These are phyloP conservation scores for Netelia melanura DNA, from an alignment of 2,888 invertebrate genomes.

Conservation along the genomic window DNA sequence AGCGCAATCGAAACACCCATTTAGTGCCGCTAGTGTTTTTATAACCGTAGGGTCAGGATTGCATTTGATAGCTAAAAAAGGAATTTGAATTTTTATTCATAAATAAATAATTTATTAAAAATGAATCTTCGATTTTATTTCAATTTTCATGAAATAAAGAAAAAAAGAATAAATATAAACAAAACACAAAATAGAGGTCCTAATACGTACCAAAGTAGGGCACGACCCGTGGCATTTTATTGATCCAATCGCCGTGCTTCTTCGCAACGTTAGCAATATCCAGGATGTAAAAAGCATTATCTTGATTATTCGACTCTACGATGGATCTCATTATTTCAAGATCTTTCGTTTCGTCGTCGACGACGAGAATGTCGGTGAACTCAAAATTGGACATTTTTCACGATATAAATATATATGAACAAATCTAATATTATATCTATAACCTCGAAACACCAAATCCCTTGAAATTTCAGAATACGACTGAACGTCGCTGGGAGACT, in stretches of 20 bases:
- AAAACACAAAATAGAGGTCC: conserved; percentile 73
- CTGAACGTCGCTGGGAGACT: background rate
- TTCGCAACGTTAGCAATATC: conserved; percentile 77
- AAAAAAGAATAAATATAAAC: conserved; percentile 1
- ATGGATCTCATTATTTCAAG: conserved; percentile 76
- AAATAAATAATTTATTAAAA: background rate
- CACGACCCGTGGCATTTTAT: conserved; percentile 80
- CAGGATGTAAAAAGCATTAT: conserved; percentile 79
- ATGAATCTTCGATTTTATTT: background rate
- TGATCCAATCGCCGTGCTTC: conserved; percentile 79
- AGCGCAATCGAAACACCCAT: conserved; percentile 88
- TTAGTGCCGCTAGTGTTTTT: conserved; percentile 85
- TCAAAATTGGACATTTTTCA: conserved; percentile 55
- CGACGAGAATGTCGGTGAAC: conserved; percentile 74
- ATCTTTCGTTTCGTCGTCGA: conserved; percentile 74
- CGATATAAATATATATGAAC: background rate
- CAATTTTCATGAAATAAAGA: background rate
- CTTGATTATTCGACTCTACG: conserved; percentile 72
- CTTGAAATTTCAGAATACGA: conserved; percentile 12
- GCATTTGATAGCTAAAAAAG: conserved; percentile 87
- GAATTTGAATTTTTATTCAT: background rate
- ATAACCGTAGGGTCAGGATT: conserved; percentile 86
- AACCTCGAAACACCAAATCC: background rate
- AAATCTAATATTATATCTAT: background rate
- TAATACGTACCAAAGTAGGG: conserved; percentile 80